Percentiles rank a stretch among this genome's conserved stretches.
phyloP scores from a whole-genome alignment of 2,888 invertebrate species.

The Plagodis dolabraria region DNA sequence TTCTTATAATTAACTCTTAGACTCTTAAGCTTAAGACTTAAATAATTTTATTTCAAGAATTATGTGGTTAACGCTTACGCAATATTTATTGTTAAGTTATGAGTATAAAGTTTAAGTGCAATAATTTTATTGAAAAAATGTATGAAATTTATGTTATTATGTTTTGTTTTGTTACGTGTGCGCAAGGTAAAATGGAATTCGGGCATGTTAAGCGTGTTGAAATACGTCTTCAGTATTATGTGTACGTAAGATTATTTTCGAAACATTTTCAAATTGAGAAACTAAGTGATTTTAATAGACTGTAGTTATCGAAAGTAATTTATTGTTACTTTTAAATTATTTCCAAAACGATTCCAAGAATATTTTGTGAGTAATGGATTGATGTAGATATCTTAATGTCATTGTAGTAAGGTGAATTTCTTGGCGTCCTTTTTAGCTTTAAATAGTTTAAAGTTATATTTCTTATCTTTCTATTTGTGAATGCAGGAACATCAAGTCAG shows the following conservation, averaged over 20 bases:
- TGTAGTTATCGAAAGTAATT: constrained; percentile 74
- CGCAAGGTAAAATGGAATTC: constrained; percentile 55
- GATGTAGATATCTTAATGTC: constrained; percentile 56
- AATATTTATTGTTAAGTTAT: constrained; percentile 84
- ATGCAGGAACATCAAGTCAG: constrained; percentile 22
- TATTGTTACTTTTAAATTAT: constrained; percentile 82
- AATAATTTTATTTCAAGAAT: constrained; percentile 70
- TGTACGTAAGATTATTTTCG: constrained; percentile 68
- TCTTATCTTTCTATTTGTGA: constrained; percentile 32
- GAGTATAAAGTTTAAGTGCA: constrained; percentile 78
- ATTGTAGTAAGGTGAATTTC: constrained; percentile 56
- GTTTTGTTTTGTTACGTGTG: constrained; percentile 72
- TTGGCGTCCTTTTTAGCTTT: constrained; percentile 81
- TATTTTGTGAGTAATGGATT: constrained; percentile 57
- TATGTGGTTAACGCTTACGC: constrained; percentile 78
- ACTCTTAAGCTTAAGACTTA: constrained; percentile 73
- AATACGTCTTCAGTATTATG: constrained; percentile 81
- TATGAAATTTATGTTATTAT: constrained; percentile 80
- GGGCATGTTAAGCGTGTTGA: constrained; percentile 61
- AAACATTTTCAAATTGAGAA: constrained; percentile 52
- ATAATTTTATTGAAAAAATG: constrained; percentile 81
- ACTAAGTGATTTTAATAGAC: constrained; percentile 74
- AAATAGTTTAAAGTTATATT: constrained; percentile 67
- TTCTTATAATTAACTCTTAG: constrained; percentile 76
- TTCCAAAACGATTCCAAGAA: constrained; percentile 76